Evolutionary conservation across 2,797 vertebrate genomes (phyloP).

Genomic region (Chloroceryle amazona): DNA sequence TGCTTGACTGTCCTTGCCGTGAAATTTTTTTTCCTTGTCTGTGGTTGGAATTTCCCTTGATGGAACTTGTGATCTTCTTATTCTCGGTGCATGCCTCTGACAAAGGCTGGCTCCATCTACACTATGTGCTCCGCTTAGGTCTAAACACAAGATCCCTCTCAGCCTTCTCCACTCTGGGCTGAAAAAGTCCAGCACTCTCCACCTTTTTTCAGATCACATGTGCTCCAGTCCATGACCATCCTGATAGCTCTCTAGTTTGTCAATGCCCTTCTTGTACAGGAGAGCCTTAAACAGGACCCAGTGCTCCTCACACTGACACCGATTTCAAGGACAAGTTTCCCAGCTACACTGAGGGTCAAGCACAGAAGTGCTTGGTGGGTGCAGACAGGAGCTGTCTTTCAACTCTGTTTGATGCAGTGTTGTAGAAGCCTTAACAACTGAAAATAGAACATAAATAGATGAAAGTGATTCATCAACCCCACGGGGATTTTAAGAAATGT

Average conservation of each 20-base stretch:
- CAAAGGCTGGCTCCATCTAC: background rate
- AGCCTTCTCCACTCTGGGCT: background rate
- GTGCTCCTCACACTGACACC: background rate
- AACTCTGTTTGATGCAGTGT: fast-evolving
- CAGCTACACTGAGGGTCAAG: background rate
- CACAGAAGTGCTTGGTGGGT: background rate
- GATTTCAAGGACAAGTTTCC: background rate
- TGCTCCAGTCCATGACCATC: background rate
- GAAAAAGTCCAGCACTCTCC: background rate
- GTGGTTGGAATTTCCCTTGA: background rate
- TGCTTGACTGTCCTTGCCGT: fast-evolving
- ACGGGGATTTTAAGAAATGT: background rate
- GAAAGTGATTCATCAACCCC: background rate
- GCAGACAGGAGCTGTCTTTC: background rate
- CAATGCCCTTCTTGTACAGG: background rate
- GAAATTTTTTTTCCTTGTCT: background rate
- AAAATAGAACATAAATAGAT: background rate
- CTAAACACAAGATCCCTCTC: background rate
- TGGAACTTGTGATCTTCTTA: background rate
- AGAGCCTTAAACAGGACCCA: background rate
- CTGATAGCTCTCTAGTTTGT: background rate
- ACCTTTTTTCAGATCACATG: fast-evolving
- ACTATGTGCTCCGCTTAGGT: background rate
- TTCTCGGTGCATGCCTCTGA: background rate
- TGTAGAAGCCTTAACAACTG: background rate